Evolutionary conservation across 2,888 invertebrate species (phyloP), one percentile per base, ranked within the genome.

Genomic region (Chymomyza fuscimana): DNA sequence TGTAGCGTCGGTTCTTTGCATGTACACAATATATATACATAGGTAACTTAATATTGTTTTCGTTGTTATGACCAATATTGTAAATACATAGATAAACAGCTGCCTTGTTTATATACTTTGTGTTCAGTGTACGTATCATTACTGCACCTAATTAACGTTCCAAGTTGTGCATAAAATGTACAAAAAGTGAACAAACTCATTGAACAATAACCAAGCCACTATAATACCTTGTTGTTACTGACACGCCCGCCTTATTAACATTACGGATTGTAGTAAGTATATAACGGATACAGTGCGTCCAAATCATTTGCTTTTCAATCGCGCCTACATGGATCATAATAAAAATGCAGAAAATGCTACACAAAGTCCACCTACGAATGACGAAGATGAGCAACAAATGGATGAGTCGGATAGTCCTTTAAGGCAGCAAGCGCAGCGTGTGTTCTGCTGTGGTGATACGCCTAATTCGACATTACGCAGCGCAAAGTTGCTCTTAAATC

Each of bases 241-340:
- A 80, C 51, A 63, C 29, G 63, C 77, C 76, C 50, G 80, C 80
- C 61, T 69, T 63, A 19, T 22, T 59, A 51, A 52, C 12, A 59
- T 50, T 65, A 60, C 63, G 79, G 74, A 75, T 63, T 68, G 60
- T 82, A 91, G 91, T 90, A 90, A 91, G 90, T 90, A 91, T 91
- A 88, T 91, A 90, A 90, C 85, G 81, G 77, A 79, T 83, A 82
- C 81, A 76, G 66, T 77, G 79, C 79, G 70, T 80, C 73, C 80
- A 74, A 78, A 78, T 74, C 81, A 78, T 77, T 79, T 81, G 76
- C 77, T 81, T 67, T 86, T 83, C 73, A 93, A 93, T 86, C 93
- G 93, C 88, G 90, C 93, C 60, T 91, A 90, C 54, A 93, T 93
- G 93, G 87, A 84, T 66, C 87, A 79, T 58, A 86, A 79, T 61